Evolutionary conservation across 1,140 invertebrate species (phyloP), one percentile per base, ranked within the genome.

Genomic region (Pseudomyrmex dendroicus): DNA sequence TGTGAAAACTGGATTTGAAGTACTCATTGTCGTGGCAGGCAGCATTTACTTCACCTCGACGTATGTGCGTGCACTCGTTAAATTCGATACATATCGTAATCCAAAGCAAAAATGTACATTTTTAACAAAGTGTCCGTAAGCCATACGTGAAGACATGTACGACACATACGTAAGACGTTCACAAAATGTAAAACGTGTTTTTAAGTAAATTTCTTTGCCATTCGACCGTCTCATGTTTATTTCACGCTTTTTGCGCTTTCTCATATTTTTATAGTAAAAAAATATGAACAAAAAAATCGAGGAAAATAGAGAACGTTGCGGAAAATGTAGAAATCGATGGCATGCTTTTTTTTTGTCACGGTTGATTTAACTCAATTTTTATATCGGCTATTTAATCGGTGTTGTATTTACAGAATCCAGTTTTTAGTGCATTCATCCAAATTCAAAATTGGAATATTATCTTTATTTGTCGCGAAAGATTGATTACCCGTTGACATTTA

Each of bases 61-160:
- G 13, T 44, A 66, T 72, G 44, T 48, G 64, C 66, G 61, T 70
- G n/a, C 76, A 20, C 52, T 68, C 52, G 52, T 76, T 54, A 35
- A 54, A 25, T 70, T 70, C 54, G 54, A 70, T 50, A 80, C 76
- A 61, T 80, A 80, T 64, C 73, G 59, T 63, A 76, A 76, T 70
- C 46, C 54, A 70, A 61, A 80, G 22, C n/a, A n/a, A 61, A 35
- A 35, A 3, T 72, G 66, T 80, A 80, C 22, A 72, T 80, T 80
- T 80, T 66, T 61, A 59, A 22, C 25, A 52, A 70, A 52, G 57
- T 35, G 67, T 54, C 20, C 54, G 15, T 20, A n/a, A 59, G 35
- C 46, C 15, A 35, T n/a, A 25, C 8, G 13, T 44, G 56, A 12
- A 20, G 20, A n/a, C 35, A 35, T 35, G 35, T 67, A 20, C 35